Base-by-base conservation (phyloP, 2,113 vertebrate genomes). In the Prunella himalayana region DNA sequence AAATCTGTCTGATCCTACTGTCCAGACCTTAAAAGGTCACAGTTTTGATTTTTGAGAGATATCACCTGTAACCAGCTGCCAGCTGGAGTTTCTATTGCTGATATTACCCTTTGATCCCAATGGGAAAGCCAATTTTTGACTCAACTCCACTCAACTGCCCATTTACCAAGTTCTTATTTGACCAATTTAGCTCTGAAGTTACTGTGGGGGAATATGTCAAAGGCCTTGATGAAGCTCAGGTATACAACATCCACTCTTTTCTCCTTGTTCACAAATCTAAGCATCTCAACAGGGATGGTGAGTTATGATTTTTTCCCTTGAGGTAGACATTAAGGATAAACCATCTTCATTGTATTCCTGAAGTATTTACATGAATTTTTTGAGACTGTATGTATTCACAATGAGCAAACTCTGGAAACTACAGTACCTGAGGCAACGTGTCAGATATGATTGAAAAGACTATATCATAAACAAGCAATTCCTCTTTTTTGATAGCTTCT, bases 341-440 rank as follows among this genome's bases (percentile, higher is more conserved):
- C 7, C 5, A 49, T 19, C 5, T 35, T 16, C 49, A 39, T 10
- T 47, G 7, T 9, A 31, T 61, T 71, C 27, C 15, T 59, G 33
- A 71, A 41, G 8, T 44, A 61, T 60, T 71, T 57, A 39, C 24
- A 23, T 18, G 0, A 28, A 23, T 51, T 75, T 42, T 37, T 71
- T 17, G 30, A 45, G 45, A 33, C 8, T 54, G 12, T 7, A 35
- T 4, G 17, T 66, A 71, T 75, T 49, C 0, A 0, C 44, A 60
- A 42, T 6, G 33, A n/a, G 33, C 1, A 53, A 60, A 49, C 7
- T 37, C 39, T 69, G 25, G 39, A 81, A 94, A 68, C 4, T 27
- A 15, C 22, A 18, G 4, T 77, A 42, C 22, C 49, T 57, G 63
- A 90, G n/a, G 22, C 31, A 71, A 51, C 0, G 1, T 33, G 3